These are phyloP conservation scores for Cryptus armator DNA, from an alignment of 2,888 invertebrate genomes.

Conservation along the genomic window DNA sequence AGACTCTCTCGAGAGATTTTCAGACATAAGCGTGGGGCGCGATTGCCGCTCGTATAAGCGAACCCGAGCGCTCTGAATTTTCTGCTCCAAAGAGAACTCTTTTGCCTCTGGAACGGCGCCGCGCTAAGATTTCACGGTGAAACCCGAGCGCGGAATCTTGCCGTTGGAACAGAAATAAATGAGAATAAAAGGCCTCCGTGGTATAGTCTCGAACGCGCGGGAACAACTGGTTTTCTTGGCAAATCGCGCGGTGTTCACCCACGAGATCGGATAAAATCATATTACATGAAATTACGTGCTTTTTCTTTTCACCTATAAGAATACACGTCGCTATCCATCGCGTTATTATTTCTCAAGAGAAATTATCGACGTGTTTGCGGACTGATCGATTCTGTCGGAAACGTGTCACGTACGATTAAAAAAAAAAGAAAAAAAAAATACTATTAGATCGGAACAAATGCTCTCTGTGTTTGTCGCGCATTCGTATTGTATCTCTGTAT, in stretches of 20 bases:
- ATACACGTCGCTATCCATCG: conserved; percentile 36
- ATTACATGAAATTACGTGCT: conserved; percentile 59
- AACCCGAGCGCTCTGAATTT: neutral
- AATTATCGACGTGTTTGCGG: conserved; percentile 41
- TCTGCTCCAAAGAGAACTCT: neutral
- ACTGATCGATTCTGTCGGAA: conserved; percentile 4
- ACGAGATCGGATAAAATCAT: conserved; percentile 54
- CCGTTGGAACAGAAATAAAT: conserved; percentile 6
- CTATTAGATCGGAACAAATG: neutral
- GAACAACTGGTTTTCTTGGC: conserved; percentile 47
- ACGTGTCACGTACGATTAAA: neutral
- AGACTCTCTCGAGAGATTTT: conserved; percentile 3
- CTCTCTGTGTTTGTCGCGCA: neutral
- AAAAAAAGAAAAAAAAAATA: conserved; percentile 21
- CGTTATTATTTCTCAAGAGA: conserved; percentile 58
- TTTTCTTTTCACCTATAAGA: conserved; percentile 53
- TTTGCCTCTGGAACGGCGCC: neutral
- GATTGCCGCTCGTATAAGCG: neutral
- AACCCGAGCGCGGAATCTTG: conserved; percentile 13
- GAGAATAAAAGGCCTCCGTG: conserved; percentile 37
- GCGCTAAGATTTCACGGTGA: conserved; percentile 25
- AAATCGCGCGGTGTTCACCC: conserved; percentile 42
- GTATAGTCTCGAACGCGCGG: conserved; percentile 31
- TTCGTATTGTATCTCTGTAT: neutral
- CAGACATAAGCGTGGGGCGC: neutral